A percentile compares a stretch with the other conserved stretches of the same genome.
phyloP scores from a whole-genome alignment of 2,888 invertebrate genomes.

The Danaus chrysippus region DNA sequence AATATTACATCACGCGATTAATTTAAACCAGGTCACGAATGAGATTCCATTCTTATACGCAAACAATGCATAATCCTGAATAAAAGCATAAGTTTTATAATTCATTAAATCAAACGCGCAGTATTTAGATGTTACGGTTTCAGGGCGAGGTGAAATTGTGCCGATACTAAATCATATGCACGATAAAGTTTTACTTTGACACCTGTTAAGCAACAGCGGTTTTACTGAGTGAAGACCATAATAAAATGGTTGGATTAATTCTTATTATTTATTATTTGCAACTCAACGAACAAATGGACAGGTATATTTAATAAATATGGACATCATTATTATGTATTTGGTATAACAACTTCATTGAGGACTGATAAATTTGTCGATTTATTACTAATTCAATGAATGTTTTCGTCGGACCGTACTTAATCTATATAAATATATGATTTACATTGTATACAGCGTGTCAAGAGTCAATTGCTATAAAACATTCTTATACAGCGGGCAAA shows the following conservation, averaged over 20 bases:
- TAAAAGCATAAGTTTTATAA: slow-evolving; percentile 23
- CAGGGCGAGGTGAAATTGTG: slow-evolving; percentile 14
- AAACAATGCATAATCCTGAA: slow-evolving; percentile 25
- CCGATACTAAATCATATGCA: slow-evolving; percentile 18
- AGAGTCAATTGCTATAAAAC: slow-evolving; percentile 29
- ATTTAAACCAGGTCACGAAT: slow-evolving; percentile 23
- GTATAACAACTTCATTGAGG: slow-evolving; percentile 32
- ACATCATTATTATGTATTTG: slow-evolving; percentile 48
- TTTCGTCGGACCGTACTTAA: background rate
- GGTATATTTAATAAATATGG: slow-evolving; percentile 32
- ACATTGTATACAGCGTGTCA: slow-evolving; percentile 16
- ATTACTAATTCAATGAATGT: background rate
- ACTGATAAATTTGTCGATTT: slow-evolving; percentile 17
- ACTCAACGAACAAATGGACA: no score
- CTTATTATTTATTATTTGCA: no score
- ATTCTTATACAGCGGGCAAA: slow-evolving; percentile 18
- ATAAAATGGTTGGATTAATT: no score
- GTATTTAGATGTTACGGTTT: slow-evolving; percentile 20
- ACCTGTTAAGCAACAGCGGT: background rate
- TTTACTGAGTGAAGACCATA: no score
- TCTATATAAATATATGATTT: background rate
- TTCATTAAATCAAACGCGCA: slow-evolving; percentile 28
- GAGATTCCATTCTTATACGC: slow-evolving; percentile 15
- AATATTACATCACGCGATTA: slow-evolving; percentile 13
- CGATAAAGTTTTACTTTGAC: slow-evolving; percentile 12